Percentiles rank a stretch among this genome's conserved stretches.
phyloP scores from a whole-genome alignment of 2,888 invertebrate genomes.

The Hipparchia semele region DNA sequence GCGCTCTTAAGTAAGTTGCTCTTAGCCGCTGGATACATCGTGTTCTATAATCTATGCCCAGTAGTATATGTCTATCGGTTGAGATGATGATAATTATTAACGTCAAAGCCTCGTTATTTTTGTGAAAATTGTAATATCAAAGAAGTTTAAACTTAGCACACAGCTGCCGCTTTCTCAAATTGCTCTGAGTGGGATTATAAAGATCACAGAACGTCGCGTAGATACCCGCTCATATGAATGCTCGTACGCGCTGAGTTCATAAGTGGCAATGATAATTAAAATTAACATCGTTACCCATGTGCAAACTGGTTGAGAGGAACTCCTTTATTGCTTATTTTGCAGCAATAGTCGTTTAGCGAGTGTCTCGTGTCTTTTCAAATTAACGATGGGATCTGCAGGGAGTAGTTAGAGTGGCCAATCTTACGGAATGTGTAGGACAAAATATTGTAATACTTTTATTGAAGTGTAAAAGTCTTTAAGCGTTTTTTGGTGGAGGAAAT shows the following conservation, averaged over 20 bases:
- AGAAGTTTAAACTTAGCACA: constrained; percentile 11
- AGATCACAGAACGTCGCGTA: constrained; percentile 15
- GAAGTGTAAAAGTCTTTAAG: no score
- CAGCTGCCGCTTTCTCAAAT: constrained; percentile 13
- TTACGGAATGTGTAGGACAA: not conserved
- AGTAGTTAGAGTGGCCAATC: not conserved
- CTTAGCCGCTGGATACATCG: no score
- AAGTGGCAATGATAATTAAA: constrained; percentile 73
- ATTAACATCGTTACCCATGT: constrained; percentile 68
- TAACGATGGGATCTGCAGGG: constrained; percentile 58
- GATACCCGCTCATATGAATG: constrained; percentile 16
- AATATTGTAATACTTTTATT: not conserved
- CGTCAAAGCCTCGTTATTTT: not conserved
- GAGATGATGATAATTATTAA: no score
- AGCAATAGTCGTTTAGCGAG: constrained; percentile 69
- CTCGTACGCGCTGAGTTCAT: constrained; percentile 28
- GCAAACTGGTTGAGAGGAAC: constrained; percentile 70
- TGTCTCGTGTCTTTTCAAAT: constrained; percentile 60
- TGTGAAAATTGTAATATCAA: not conserved
- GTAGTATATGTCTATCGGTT: no score
- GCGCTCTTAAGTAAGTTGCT: no score
- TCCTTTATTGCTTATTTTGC: constrained; percentile 73
- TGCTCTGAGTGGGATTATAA: constrained; percentile 27
- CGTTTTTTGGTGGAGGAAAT: no score
- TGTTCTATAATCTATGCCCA: no score